phyloP scores from a whole-genome alignment of 2,113 vertebrate species.

The Rhinopomastus cyanomelas region DNA sequence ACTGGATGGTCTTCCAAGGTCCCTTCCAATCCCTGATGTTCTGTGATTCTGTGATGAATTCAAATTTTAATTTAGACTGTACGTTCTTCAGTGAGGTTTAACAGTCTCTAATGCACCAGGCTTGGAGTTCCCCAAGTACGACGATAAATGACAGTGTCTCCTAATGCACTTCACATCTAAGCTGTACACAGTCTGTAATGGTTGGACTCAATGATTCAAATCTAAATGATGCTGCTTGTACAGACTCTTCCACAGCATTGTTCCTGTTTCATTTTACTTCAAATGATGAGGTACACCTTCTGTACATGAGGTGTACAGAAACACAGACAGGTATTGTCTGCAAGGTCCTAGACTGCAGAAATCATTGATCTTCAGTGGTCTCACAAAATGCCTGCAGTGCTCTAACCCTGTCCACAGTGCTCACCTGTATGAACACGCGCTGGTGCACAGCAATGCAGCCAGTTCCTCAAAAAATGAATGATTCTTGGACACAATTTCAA shows the following conservation, averaged over 20 bases:
- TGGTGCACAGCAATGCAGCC: background rate
- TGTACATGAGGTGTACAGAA: background rate
- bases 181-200: background rate
- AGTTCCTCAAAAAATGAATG: background rate
- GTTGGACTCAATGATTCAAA: no score
- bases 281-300: background rate
- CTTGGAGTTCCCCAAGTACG: background rate
- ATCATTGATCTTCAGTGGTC: background rate
- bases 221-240: background rate
- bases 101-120: background rate
- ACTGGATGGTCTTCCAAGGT: no score
- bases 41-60: background rate
- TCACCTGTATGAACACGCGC: background rate
- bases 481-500: background rate
- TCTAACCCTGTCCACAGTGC: background rate
- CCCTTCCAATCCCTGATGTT: no score
- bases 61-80: background rate
- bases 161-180: background rate
- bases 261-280: background rate
- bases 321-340: background rate
- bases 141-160: background rate
- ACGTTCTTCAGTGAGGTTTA: background rate
- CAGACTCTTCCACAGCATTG: background rate
- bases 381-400: background rate
- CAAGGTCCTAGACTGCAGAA: background rate